Conservation (phyloP, 2,113 vertebrate species). For the Rissa tridactyla region DNA sequence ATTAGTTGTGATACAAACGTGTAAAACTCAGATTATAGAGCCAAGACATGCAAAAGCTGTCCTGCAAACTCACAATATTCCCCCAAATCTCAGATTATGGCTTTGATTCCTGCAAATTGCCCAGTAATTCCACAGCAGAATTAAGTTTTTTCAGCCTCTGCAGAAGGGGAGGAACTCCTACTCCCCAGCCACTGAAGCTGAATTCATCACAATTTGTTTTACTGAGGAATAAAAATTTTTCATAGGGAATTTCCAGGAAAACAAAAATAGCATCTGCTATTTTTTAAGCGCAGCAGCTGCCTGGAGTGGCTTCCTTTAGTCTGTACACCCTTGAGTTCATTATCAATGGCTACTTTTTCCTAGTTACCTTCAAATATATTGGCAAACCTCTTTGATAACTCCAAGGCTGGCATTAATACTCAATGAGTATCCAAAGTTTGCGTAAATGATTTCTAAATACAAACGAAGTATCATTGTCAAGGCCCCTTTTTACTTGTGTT, state of each 20-base stretch:
- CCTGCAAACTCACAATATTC: background rate
- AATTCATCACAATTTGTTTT: constrained; percentile 45
- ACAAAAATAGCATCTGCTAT: constrained; percentile 41
- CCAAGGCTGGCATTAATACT: background rate
- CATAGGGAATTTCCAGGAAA: constrained; percentile 35
- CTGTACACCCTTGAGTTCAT: background rate
- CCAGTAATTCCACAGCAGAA: background rate
- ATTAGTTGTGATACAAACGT: background rate
- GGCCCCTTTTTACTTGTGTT: background rate
- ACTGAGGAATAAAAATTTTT: constrained; percentile 52
- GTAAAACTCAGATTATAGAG: background rate
- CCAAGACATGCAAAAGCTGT: background rate
- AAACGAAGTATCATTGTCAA: background rate
- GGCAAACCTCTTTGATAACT: constrained; percentile 14
- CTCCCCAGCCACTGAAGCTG: background rate
- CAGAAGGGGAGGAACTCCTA: background rate
- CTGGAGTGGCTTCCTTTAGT: background rate
- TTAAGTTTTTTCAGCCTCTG: background rate
- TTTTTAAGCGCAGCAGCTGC: constrained; percentile 38
- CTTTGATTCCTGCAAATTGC: background rate
- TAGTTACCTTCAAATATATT: background rate
- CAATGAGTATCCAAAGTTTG: background rate
- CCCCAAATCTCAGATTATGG: background rate
- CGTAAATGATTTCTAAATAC: background rate
- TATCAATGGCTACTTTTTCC: background rate